phyloP scores from a whole-genome alignment of 1,140 invertebrate species.

The Calephelis nemesis region DNA sequence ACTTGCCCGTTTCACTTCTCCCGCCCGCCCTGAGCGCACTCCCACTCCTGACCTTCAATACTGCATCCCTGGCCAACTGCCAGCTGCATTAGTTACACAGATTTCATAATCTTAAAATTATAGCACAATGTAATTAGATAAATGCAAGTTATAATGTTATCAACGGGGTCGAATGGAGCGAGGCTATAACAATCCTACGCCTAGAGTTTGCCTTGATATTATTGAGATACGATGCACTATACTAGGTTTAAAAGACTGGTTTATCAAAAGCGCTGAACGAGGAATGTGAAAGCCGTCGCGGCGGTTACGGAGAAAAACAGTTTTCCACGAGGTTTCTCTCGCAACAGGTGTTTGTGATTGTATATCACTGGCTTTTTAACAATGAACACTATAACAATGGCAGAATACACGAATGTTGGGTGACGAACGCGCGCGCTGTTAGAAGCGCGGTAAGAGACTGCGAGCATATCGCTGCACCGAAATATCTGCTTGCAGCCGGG shows the following conservation, averaged over 20 bases:
- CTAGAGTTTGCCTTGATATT: conserved; percentile 11
- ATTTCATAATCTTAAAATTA: conserved; percentile 40
- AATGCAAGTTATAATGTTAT: conserved; percentile 32
- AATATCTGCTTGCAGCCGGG: conserved; percentile 74
- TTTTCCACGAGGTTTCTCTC: conserved; percentile 74
- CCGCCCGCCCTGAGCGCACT: conserved; percentile 25
- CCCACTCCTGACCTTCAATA: conserved; percentile 51
- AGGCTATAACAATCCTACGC: conserved; percentile 10
- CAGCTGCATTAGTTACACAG: conserved; percentile 52
- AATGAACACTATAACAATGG: conserved; percentile 23
- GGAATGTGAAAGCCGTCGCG: conserved; percentile 75
- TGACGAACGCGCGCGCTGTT: conserved; percentile 52
- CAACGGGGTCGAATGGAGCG: conserved; percentile 20
- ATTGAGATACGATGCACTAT: background rate
- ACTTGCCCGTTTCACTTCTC: conserved; percentile 53
- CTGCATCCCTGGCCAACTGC: conserved; percentile 66
- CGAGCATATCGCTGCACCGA: conserved; percentile 63
- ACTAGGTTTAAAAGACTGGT: conserved; percentile 39
- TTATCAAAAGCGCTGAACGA: conserved; percentile 47
- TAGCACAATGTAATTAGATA: conserved; percentile 16
- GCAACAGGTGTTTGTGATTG: conserved; percentile 56
- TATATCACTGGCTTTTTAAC: conserved; percentile 26
- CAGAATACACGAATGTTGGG: conserved; percentile 47
- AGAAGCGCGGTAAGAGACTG: conserved; percentile 64
- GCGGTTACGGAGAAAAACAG: conserved; percentile 71